These are phyloP conservation scores for Digitonthophagus gazella DNA, from an alignment of 2,888 invertebrate genomes.

Conservation along the genomic window DNA sequence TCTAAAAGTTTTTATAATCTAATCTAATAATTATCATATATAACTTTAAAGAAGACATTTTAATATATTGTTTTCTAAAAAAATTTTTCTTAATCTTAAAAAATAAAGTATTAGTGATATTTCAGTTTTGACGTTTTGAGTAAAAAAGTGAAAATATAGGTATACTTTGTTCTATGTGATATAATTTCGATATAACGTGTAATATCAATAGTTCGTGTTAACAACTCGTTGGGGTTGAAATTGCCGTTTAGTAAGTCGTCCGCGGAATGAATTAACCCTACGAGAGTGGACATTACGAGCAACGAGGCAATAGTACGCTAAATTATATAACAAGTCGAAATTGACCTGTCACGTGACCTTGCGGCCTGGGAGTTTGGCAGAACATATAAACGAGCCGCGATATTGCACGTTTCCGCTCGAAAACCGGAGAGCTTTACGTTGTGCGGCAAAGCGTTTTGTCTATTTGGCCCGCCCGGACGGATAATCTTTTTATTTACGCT, in stretches of 20 bases:
- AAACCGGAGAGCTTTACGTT: background rate
- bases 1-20: too few relatives aligned
- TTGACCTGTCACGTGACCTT: constrained; percentile 18
- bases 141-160: too few relatives aligned
- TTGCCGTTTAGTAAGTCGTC: background rate
- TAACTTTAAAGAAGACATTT: too few relatives aligned
- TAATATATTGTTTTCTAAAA: too few relatives aligned
- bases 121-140: too few relatives aligned
- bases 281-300: background rate
- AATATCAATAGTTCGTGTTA: background rate
- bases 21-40: too few relatives aligned
- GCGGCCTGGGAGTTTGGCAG: constrained; percentile 1
- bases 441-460: too few relatives aligned
- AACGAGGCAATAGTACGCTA: constrained; percentile 8
- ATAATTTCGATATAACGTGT: too few relatives aligned
- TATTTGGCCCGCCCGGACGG: background rate
- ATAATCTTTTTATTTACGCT: background rate
- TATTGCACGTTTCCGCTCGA: constrained; percentile 9
- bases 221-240: background rate
- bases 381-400: constrained; percentile 7
- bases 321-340: constrained; percentile 12
- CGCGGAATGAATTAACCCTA: background rate
- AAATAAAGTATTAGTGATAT: too few relatives aligned
- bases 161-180: too few relatives aligned
- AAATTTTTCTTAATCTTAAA: too few relatives aligned